Evolutionary conservation across 2,888 invertebrate species (phyloP), one percentile per base, ranked within the genome.

Genomic region (Hydraecia micacea): DNA sequence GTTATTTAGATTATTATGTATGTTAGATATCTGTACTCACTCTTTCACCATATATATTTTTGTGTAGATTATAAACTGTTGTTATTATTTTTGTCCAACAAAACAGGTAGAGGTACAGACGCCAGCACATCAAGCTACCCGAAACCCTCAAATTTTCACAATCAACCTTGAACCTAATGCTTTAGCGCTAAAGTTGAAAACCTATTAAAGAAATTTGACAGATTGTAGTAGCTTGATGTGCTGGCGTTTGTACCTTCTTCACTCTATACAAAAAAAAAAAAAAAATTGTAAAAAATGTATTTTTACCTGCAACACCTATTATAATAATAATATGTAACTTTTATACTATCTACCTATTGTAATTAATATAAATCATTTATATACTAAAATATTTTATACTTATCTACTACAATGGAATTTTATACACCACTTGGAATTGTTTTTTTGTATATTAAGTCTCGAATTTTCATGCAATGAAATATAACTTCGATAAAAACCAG

Each of bases 381-480:
- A 79, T 79, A 83, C 62, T 87, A 86, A 80, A 52, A 83, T 85
- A 87, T 88, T 88, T 87, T 88, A 75, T 89, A 88, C 72, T 81
- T 80, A 77, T 78, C 79, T 81, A 84, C 67, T 81, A 80, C 69
- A 66, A 79, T 68, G 78, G 77, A 80, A 80, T 83, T 86, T 84
- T 84, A 78, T 77, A 87, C 73, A 65, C 68, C 70, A 75, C 65
- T 80, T 49, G 77, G 74, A 80, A 81, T 80, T 79, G 65, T 67
- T 80, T 88, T 46, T 52, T 13, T 13, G 13, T 18, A 60, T n/a
- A 39, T n/a, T 60, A 8, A 39, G 49, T 84, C 70, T 75, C 58
- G 32, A 76, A 42, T 74, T 75, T 83, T 66, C 21, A 74, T 70
- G 69, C 86, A 83, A 82, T 83, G 67, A 73, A 71, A 83, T 66